phyloP scores from a whole-genome alignment of 2,113 vertebrate genomes.

The Rhegmatorhina hoffmannsi region DNA sequence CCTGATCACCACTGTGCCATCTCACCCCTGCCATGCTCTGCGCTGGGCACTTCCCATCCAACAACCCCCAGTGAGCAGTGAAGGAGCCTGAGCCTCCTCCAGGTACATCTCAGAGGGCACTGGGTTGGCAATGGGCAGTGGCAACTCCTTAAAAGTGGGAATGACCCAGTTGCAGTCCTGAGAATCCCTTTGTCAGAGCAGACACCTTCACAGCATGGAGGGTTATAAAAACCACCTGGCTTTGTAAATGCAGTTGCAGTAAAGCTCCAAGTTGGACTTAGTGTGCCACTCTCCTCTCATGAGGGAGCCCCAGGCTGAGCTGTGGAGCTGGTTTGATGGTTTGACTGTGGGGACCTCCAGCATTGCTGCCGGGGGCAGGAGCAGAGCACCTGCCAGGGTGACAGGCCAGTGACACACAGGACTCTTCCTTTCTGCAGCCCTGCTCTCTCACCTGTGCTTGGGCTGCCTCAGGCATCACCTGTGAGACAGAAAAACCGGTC shows the following conservation, averaged over 20 bases:
- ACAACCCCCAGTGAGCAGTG: background rate
- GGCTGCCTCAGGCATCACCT: background rate
- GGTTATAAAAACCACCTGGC: background rate
- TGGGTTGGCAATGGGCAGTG: accelerated
- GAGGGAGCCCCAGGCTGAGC: background rate
- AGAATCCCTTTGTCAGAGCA: background rate
- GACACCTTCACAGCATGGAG: background rate
- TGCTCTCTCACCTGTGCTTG: accelerated
- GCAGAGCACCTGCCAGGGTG: accelerated
- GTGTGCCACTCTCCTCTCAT: accelerated
- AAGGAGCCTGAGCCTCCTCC: background rate
- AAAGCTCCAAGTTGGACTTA: background rate
- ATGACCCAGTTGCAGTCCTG: accelerated
- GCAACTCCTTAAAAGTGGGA: background rate
- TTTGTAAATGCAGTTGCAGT: background rate
- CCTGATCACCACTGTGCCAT: background rate
- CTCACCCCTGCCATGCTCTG: background rate
- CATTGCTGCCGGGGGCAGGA: accelerated
- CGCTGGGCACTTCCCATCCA: background rate
- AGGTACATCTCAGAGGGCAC: background rate
- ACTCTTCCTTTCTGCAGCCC: background rate
- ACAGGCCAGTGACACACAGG: accelerated
- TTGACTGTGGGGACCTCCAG: accelerated
- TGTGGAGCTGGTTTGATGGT: background rate
- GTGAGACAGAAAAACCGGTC: background rate